Evolutionary conservation across 2,888 invertebrate genomes (phyloP), one percentile per base, ranked within the genome.

Genomic region (Nasonia oneida): DNA sequence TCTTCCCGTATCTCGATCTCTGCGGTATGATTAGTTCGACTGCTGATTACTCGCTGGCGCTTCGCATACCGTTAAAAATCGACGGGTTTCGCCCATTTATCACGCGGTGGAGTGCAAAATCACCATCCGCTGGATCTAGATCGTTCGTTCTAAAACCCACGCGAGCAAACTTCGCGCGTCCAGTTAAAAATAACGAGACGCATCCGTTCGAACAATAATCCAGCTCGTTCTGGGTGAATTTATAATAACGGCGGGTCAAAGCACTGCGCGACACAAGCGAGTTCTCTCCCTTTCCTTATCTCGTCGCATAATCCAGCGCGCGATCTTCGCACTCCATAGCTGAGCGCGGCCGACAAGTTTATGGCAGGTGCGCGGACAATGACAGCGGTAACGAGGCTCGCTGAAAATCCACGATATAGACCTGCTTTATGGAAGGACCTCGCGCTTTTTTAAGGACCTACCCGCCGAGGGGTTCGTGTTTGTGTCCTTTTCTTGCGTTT

Each of bases 381-480:
- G 90, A 91, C 92, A 91, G 92, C 90, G 90, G 92, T 92, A 92
- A 92, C 89, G 89, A 89, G 89, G 88, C 90, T 18, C 39, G 33
- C 42, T 73, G 73, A 42, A 73, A 73, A 73, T 39, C 42, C 23
- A 10, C 42, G 39, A 15, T 67, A 5, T 14, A 33, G 67, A 67
- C 67, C 67, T 67, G 67, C 67, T 67, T 67, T 67, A 18, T 18
- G n/a, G 12, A 3, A 61, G 61, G 61, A 18, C 23, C 61, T 61
- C 18, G 57, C 57, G 29, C 14, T 29, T 29, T 64, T 64, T 29
- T 29, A 64, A 29, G 64, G 64, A 29, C 14, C 64, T 53, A 15
- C 14, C 4, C 3, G 53, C 4, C 3, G 53, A 37, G 37, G 37
- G 4, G 4, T 5, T 37, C 18, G 15, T 15, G 53, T 14, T 18